Evolutionary conservation across 2,888 invertebrate genomes (phyloP), one percentile per base, ranked within the genome.

Genomic region (Hypena proboscidalis): DNA sequence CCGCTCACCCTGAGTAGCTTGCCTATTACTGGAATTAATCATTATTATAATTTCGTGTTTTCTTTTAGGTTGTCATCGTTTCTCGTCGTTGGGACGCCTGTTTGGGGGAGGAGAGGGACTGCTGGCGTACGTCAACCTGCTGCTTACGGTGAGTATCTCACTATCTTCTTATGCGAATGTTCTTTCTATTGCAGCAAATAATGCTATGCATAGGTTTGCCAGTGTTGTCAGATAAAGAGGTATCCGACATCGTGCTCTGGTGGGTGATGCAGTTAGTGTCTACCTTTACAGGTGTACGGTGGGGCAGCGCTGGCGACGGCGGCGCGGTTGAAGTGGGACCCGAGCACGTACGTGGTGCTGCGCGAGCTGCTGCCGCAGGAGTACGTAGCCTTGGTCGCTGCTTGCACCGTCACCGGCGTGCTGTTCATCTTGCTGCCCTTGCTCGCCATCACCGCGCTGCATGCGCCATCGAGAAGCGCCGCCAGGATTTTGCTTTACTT

Each of bases 281-380:
- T n/a, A n/a, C n/a, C n/a, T n/a, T n/a, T 30, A 30, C 59, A 80
- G 81, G 7, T 76, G 64, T 59, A 59, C 67, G 78, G 70, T 25
- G 89, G 90, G 38, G 86, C 79, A 25, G 70, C 65, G 22, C 67
- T 87, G 60, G 72, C 71, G 55, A 70, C 78, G 53, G 80, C 79
- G 53, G 86, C 84, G 67, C 85, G 89, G 7, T 77, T 88, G 25
- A 75, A 74, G 71, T 87, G 86, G 87, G 89, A 89, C 73, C 87
- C 89, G 23, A 77, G 67, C 64, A 70, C 79, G 63, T 88, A 88
- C 74, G 49, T 78, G 48, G 59, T 54, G 61, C 27, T 77, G 62
- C 77, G 83, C 52, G 73, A 67, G 69, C 47, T 75, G 66, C 51
- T 77, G 56, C 81, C 82, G 38, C 29, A 34, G 29, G 77, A 78